Evolutionary conservation across 2,888 invertebrate genomes (phyloP).

Genomic region (Lithophane ornitopus): DNA sequence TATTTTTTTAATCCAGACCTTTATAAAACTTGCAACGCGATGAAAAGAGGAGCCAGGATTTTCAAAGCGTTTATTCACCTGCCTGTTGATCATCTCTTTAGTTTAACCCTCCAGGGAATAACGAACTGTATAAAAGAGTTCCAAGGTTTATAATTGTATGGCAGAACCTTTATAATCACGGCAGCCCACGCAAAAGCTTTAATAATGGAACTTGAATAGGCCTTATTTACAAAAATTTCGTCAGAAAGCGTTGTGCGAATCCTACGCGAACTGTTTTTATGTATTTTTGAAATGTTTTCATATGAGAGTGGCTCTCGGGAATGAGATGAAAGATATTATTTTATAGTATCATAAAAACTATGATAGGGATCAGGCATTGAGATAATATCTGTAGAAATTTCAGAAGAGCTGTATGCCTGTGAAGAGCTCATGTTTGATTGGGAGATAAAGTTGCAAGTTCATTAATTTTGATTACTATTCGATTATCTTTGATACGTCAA

Average conservation of each 20-base stretch:
- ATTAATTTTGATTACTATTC: slow-evolving; percentile 33
- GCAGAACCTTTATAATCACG: slow-evolving; percentile 57
- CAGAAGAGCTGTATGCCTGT: not conserved
- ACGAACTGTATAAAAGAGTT: slow-evolving; percentile 18
- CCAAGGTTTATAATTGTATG: slow-evolving; percentile 41
- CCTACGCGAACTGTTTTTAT: slow-evolving; percentile 36
- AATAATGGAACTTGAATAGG: slow-evolving; percentile 67
- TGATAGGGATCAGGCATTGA: not conserved
- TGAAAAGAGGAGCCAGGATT: slow-evolving; percentile 58
- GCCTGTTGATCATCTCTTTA: slow-evolving; percentile 72
- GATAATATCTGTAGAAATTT: not conserved
- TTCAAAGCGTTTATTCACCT: slow-evolving; percentile 66
- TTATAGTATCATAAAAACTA: not conserved
- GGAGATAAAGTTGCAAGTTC: slow-evolving; percentile 14
- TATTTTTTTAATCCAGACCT: slow-evolving; percentile 60
- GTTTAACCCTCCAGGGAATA: slow-evolving; percentile 27
- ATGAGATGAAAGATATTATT: slow-evolving; percentile 8
- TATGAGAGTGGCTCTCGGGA: slow-evolving; percentile 25
- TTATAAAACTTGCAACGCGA: slow-evolving; percentile 54
- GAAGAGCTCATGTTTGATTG: slow-evolving; percentile 4
- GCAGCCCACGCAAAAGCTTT: slow-evolving; percentile 60
- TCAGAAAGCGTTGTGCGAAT: slow-evolving; percentile 35
- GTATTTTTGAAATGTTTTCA: slow-evolving; percentile 44
- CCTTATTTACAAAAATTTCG: slow-evolving; percentile 56
- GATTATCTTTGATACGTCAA: not conserved